Evolutionary conservation across 2,113 vertebrate species (phyloP).

Genomic region (Ctenodactylus gundi): DNA sequence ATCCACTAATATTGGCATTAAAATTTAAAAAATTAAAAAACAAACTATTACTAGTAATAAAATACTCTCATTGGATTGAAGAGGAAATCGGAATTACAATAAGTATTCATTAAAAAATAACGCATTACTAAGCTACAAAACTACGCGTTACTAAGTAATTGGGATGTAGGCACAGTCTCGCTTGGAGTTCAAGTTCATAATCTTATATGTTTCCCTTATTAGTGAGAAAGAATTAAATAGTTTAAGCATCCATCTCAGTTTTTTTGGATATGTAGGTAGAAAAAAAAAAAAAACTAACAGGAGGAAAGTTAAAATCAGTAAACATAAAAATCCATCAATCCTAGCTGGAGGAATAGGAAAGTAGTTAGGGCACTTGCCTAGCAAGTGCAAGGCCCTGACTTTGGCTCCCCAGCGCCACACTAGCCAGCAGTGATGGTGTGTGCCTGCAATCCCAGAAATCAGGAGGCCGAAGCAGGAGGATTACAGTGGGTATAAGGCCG

Average conservation of each 20-base stretch:
- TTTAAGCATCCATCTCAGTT: background rate
- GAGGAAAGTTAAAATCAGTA: background rate
- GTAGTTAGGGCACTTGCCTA: no score
- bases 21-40: constrained; percentile 20
- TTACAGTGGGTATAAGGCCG: no score
- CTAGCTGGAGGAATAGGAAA: no score
- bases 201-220: background rate
- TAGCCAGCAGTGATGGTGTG: no score
- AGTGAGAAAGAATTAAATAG: constrained; percentile 1
- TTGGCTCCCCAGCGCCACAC: no score
- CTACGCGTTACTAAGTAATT: background rate
- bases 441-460: no score
- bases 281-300: no score
- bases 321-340: background rate
- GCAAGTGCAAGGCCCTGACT: no score
- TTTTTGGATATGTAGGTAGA: background rate
- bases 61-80: background rate
- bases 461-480: no score
- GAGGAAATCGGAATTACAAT: background rate
- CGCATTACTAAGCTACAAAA: background rate
- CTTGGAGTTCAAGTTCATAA: background rate
- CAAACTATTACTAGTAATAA: background rate
- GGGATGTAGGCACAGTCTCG: background rate
- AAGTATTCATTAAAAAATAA: background rate
- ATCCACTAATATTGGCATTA: background rate